Evolutionary conservation across 1,140 invertebrate species (phyloP).

Genomic region (Pseudomyrmex concolor): DNA sequence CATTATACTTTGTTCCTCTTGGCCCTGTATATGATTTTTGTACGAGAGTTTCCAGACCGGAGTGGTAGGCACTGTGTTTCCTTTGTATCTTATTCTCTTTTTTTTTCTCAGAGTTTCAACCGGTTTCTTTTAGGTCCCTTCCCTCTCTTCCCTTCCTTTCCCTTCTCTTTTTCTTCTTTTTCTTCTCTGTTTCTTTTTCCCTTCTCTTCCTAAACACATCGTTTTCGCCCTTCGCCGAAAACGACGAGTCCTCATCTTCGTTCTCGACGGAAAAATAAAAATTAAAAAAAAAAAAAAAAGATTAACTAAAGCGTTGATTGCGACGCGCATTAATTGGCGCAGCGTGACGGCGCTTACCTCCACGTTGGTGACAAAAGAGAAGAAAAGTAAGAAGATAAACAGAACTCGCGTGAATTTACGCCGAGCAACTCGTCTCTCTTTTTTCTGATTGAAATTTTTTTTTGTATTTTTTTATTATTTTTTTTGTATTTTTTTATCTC

Average conservation of each 20-base stretch:
- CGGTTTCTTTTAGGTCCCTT: conserved; percentile 15
- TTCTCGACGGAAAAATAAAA: neutral
- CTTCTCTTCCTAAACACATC: conserved; percentile 1
- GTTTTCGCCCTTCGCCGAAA: neutral
- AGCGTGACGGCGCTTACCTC: neutral
- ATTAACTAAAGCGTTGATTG: neutral
- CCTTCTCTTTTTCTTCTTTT: too few relatives aligned
- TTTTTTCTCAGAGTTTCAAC: neutral
- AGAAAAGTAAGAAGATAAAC: conserved; percentile 13
- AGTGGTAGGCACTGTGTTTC: conserved; percentile 82
- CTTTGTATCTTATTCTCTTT: conserved; percentile 69
- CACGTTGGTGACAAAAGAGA: neutral
- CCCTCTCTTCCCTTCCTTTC: neutral
- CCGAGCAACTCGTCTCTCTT: conserved; percentile 15
- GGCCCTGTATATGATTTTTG: conserved; percentile 84
- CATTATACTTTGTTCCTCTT: conserved; percentile 72
- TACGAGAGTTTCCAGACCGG: conserved; percentile 80
- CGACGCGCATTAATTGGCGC: conserved; percentile 34
- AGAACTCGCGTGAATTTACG: conserved; percentile 31
- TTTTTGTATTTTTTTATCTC: neutral
- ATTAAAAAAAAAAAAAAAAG: conserved; percentile 8
- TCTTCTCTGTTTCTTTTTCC: neutral
- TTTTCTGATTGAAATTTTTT: neutral
- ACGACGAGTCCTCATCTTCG: conserved; percentile 23
- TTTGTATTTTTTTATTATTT: neutral